These are phyloP conservation scores for Ophion slaviceki DNA, from an alignment of 2,888 invertebrate genomes.

Conservation along the genomic window DNA sequence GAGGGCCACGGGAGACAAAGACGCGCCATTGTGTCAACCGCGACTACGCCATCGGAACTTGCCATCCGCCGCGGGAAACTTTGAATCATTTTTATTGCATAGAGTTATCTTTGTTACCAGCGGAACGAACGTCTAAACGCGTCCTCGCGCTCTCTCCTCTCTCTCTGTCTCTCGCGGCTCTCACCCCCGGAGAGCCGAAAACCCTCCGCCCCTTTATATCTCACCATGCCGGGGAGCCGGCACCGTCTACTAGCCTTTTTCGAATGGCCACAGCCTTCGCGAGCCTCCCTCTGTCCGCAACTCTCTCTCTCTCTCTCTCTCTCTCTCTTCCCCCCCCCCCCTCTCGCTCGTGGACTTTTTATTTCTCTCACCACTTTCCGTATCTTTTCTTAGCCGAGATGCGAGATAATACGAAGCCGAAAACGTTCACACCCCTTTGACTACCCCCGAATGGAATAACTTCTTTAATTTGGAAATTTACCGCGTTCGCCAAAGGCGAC, in stretches of 20 bases:
- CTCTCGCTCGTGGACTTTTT: constrained; percentile 65
- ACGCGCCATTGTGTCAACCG: constrained; percentile 83
- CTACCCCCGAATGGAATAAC: constrained; percentile 84
- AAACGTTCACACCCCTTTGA: constrained; percentile 83
- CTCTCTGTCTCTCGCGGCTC: constrained; percentile 60
- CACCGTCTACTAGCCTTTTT: constrained; percentile 53
- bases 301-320: constrained; percentile 68
- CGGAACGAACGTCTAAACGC: constrained; percentile 83
- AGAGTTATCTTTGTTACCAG: constrained; percentile 84
- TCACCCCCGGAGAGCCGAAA: constrained; percentile 33
- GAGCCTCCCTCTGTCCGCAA: constrained; percentile 36
- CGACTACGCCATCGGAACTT: constrained; percentile 82
- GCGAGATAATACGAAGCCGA: constrained; percentile 82
- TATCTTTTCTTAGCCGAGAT: constrained; percentile 57
- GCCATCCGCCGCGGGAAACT: constrained; percentile 84
- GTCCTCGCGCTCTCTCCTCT: constrained; percentile 76
- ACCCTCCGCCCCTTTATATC: constrained; percentile 62
- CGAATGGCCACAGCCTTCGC: constrained; percentile 69
- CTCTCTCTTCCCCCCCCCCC: constrained; percentile 62
- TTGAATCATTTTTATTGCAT: constrained; percentile 84
- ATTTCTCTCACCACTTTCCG: constrained; percentile 50
- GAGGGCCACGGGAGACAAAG: constrained; percentile 80
- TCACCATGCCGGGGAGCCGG: constrained; percentile 35
- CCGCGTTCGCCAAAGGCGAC: constrained; percentile 67
- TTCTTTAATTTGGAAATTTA: constrained; percentile 84